Percentiles rank a stretch among this genome's conserved stretches.
These are phyloP conservation scores for Patella depressa DNA, from an alignment of 2,888 invertebrate genomes.

Conservation along the genomic window DNA sequence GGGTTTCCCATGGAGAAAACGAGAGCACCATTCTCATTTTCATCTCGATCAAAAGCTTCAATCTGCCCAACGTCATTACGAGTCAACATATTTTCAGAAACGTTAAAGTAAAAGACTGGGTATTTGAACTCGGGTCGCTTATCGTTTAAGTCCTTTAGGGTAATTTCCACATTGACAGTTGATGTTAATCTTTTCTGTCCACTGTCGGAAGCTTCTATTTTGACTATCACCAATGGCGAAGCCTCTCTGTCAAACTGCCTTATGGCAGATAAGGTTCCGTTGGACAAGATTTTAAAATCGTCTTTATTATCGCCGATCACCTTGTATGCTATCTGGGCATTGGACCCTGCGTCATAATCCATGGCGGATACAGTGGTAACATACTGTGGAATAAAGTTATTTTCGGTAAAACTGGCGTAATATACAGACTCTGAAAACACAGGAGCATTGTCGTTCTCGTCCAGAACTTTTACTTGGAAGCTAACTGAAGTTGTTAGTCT, in stretches of 20 bases:
- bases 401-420: constrained; percentile 47
- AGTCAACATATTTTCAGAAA: constrained; percentile 71
- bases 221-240: constrained; percentile 84
- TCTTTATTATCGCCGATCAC: constrained; percentile 83
- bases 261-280: constrained; percentile 46
- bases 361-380: constrained; percentile 88
- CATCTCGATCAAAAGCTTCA: constrained; percentile 59
- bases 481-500: constrained; percentile 41
- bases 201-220: constrained; percentile 77
- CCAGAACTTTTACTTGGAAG: constrained; percentile 76
- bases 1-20: constrained; percentile 35
- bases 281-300: constrained; percentile 88
- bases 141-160: constrained; percentile 75
- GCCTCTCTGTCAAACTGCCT: constrained; percentile 87
- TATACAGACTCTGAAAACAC: constrained; percentile 76
- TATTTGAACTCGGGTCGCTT: constrained; percentile 92
- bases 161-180: constrained; percentile 59
- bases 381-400: constrained; percentile 62
- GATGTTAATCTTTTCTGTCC: constrained; percentile 40
- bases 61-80: constrained; percentile 62
- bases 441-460: constrained; percentile 94
- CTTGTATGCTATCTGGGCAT: constrained; percentile 92
- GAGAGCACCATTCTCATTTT: constrained; percentile 51
- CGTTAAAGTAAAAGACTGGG: constrained; percentile 81
- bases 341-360: constrained; percentile 91